These are phyloP conservation scores for Venusia cambrica DNA, from an alignment of 2,888 invertebrate genomes.

Conservation along the genomic window DNA sequence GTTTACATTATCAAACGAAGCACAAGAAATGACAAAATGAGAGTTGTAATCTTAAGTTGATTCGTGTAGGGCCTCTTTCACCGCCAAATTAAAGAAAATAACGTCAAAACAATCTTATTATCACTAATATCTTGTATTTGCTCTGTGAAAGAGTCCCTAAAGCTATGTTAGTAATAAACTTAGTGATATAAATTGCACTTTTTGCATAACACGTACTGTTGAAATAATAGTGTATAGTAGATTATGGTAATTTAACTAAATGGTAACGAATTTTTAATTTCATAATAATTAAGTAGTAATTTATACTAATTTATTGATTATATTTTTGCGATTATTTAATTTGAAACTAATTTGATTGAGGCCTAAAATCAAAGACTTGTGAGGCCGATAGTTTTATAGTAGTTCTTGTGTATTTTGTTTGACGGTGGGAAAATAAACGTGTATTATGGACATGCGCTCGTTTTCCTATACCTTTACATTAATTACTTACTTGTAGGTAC, in stretches of 20 bases:
- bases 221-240: constrained; percentile 70
- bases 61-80: constrained; percentile 8
- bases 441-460: constrained; percentile 64
- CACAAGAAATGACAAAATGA: constrained; percentile 12
- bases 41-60: constrained; percentile 10
- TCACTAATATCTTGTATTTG: too few relatives aligned
- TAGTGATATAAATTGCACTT: constrained; percentile 63
- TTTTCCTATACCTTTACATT: too few relatives aligned
- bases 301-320: constrained; percentile 30
- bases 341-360: constrained; percentile 24
- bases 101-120: not conserved
- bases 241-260: constrained; percentile 58
- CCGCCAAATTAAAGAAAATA: not conserved
- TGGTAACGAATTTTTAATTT: constrained; percentile 45
- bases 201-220: constrained; percentile 75
- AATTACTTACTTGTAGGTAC: too few relatives aligned
- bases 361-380: constrained; percentile 35
- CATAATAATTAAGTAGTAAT: constrained; percentile 31
- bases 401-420: constrained; percentile 44
- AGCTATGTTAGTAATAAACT: constrained; percentile 27
- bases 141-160: constrained; percentile 1
- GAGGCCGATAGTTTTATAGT: constrained; percentile 31
- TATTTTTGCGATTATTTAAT: constrained; percentile 22
- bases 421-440: constrained; percentile 73
- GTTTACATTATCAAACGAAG: constrained; percentile 12